These are phyloP conservation scores for Scyliorhinus canicula DNA, from an alignment of 2,797 vertebrate species.

Conservation along the genomic window DNA sequence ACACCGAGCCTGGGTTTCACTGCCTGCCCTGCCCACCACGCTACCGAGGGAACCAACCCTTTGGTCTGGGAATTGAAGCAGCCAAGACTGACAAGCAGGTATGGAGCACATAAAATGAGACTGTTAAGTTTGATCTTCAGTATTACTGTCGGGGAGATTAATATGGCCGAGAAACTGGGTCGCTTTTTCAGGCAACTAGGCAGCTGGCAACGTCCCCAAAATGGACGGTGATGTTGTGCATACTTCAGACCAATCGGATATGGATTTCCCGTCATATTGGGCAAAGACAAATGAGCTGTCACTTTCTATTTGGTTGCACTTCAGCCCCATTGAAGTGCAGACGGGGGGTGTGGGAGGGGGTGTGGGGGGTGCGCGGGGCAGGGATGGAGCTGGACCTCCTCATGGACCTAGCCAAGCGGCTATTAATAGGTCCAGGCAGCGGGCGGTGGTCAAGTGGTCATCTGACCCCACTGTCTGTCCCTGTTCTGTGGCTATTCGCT, in stretches of 20 bases:
- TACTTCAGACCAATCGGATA: neutral
- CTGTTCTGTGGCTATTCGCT: no score
- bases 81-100: slow-evolving; percentile 86
- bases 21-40: slow-evolving; percentile 88
- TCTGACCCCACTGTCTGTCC: no score
- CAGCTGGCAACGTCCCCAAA: neutral
- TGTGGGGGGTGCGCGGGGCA: no score
- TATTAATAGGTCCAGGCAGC: no score
- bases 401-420: no score
- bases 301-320: no score
- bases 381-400: no score
- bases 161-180: neutral
- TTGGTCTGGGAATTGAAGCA: slow-evolving; percentile 77
- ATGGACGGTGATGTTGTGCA: neutral
- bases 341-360: no score
- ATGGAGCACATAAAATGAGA: slow-evolving; percentile 42
- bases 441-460: no score
- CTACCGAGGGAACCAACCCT: slow-evolving; percentile 89
- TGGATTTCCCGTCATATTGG: neutral
- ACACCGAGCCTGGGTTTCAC: slow-evolving; percentile 90
- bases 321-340: no score
- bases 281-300: neutral
- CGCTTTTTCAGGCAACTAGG: neutral
- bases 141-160: neutral
- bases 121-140: neutral